Conservation (phyloP, 2,113 vertebrate genomes). For the Pomatostomus ruficeps region DNA sequence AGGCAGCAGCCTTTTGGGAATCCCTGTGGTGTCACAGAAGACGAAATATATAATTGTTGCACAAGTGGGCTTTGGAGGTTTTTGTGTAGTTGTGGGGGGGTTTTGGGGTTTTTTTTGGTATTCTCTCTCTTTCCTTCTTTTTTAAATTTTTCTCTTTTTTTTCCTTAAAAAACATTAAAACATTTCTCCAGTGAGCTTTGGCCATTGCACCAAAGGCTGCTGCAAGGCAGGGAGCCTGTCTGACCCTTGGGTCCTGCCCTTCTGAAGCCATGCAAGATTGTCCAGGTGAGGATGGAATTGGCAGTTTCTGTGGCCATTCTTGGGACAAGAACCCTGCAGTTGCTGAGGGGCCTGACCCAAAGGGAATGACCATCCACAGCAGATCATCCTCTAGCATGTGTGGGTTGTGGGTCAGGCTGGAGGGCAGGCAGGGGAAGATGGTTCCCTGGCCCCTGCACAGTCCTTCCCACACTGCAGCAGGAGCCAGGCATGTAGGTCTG, state of each 20-base stretch:
- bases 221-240: neutral
- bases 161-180: neutral
- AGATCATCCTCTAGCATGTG: neutral
- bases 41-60: neutral
- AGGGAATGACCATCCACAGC: neutral
- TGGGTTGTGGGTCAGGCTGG: neutral
- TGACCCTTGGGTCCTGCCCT: neutral
- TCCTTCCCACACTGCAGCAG: neutral
- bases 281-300: neutral
- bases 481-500: fast-evolving
- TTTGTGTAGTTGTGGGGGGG: neutral
- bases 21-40: neutral
- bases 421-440: neutral
- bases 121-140: neutral
- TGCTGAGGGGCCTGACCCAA: neutral
- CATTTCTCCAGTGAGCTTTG: neutral
- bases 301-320: neutral
- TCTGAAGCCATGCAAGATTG: neutral
- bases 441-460: neutral
- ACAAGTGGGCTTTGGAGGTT: neutral
- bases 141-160: neutral
- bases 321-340: neutral
- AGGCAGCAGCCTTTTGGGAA: neutral
- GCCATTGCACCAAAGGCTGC: neutral
- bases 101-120: neutral